Evolutionary conservation across 1,140 invertebrate genomes (phyloP), one percentile per base, ranked within the genome.

Genomic region (Tetragonula clypearis): DNA sequence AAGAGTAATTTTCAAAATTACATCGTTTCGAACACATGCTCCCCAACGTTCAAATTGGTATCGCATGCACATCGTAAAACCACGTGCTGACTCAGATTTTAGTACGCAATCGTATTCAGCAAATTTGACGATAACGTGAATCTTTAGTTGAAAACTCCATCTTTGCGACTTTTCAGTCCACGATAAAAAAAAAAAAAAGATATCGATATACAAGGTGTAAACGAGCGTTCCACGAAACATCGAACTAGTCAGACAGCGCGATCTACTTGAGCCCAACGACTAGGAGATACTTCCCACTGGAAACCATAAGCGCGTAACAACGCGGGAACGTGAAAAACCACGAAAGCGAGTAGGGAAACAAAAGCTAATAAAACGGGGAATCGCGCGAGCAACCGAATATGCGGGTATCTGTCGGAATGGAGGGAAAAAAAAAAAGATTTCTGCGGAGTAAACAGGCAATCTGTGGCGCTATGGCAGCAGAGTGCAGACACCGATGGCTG

Each of bases 381-480:
- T 69, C 26, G 68, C 81, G 81, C n/a, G 82, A 30, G 12, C 14
- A 72, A 65, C 21, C 58, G 41, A 65, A 72, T 71, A 79, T 84
- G 82, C 82, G 82, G 68, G 82, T 79, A 41, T 83, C 53, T 55
- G 74, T 60, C 35, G 5, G 15, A 49, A n/a, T 23, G 23, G 55
- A 17, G 19, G 23, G 15, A 79, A 53, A 55, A 60, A 21, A 41
- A 81, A 55, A 72, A 21, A 41, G 35, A 4, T 26, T 35, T 78
- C 60, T 30, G 82, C 2, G 30, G 53, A 84, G 82, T 79, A 84
- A 79, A 84, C 82, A 79, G 82, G 55, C 41, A 35, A 84, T 84
- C 68, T 72, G 82, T 55, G 49, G 56, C 68, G 66, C 55, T 79
- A 30, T n/a, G 74, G 56, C 82, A 17, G 56, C 56, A 15, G 23